These are phyloP conservation scores for Pentalonia nigronervosa DNA, from an alignment of 1,140 invertebrate species.

Conservation along the genomic window DNA sequence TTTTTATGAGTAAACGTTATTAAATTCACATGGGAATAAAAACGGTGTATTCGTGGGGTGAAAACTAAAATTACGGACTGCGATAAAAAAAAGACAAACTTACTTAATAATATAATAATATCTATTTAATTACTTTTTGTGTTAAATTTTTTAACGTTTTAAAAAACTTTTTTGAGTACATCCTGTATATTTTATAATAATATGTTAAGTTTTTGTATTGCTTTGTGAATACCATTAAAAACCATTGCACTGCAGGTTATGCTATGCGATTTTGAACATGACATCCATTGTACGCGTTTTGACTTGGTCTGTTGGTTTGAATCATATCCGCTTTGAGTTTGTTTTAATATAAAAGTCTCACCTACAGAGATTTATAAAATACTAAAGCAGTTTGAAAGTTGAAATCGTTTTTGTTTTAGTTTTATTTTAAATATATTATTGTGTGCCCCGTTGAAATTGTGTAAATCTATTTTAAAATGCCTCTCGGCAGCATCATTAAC, in stretches of 20 bases:
- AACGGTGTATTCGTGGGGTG: neutral
- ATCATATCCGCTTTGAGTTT: slow-evolving; percentile 9
- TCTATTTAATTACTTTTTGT: neutral
- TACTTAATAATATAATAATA: slow-evolving; percentile 3
- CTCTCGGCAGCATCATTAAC: neutral
- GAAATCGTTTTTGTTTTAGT: slow-evolving; percentile 32
- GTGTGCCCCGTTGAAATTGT: neutral
- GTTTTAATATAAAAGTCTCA: neutral
- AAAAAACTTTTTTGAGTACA: neutral
- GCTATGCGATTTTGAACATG: neutral
- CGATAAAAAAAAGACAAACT: neutral
- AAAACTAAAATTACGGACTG: neutral
- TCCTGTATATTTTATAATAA: neutral
- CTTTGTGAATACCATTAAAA: slow-evolving; percentile 40
- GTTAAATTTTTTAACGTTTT: neutral
- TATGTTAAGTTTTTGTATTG: slow-evolving; percentile 10
- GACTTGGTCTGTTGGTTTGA: slow-evolving; percentile 39
- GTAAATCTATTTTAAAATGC: slow-evolving; percentile 1
- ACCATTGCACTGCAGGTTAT: slow-evolving; percentile 6
- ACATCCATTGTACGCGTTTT: neutral
- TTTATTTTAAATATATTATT: slow-evolving; percentile 38
- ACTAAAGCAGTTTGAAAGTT: slow-evolving; percentile 40
- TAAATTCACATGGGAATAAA: neutral
- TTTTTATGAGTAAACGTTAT: neutral
- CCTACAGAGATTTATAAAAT: slow-evolving; percentile 29